Base-by-base conservation (phyloP, 2,113 vertebrate genomes). In the Oncorhynchus mykiss region DNA sequence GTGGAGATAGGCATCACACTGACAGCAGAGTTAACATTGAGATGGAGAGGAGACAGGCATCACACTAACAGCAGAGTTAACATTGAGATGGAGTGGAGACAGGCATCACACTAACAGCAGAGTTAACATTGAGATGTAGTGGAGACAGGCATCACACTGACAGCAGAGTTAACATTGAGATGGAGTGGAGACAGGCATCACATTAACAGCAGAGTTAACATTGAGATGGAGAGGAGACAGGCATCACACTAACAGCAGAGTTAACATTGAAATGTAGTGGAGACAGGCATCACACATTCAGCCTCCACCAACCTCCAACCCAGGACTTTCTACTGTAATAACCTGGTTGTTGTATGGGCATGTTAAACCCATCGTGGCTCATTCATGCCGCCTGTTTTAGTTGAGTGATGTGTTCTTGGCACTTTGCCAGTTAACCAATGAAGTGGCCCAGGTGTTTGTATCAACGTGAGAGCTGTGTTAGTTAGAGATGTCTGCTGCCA, bases 311-410 rank as follows among this genome's bases (percentile, higher is more conserved):
- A 3, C 25, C 12, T 18, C 79, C 77, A 73, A 60, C 7, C 78
- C 83, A 34, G 78, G 77, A 79, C 77, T 68, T 85, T 82, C 80
- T 85, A 67, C 83, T 78, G 76, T 54, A 86, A 83, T 76, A 82
- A 79, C 54, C 65, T 79, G 85, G 87, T 85, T 90, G 89, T 91
- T 92, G 90, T 89, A 87, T 82, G 82, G 76, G 34, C 64, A 74
- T 59, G 29, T 31, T 76, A 71, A 81, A 78, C 54, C 25, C 68
- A 34, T 70, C 29, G 70, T 25, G 49, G 78, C 74, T 79, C 71
- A 69, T 81, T 54, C 70, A 45, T 75, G 71, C 75, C 75, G 80
- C 82, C 69, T 80, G 77, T 85, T 85, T 89, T 78, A 27, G 27
- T 81, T 78, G 80, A 82, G 71, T 70, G 71, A 82, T 75, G 70